These are phyloP conservation scores for Turdus rufiventris DNA, from an alignment of 2,113 vertebrate genomes.

Conservation along the genomic window DNA sequence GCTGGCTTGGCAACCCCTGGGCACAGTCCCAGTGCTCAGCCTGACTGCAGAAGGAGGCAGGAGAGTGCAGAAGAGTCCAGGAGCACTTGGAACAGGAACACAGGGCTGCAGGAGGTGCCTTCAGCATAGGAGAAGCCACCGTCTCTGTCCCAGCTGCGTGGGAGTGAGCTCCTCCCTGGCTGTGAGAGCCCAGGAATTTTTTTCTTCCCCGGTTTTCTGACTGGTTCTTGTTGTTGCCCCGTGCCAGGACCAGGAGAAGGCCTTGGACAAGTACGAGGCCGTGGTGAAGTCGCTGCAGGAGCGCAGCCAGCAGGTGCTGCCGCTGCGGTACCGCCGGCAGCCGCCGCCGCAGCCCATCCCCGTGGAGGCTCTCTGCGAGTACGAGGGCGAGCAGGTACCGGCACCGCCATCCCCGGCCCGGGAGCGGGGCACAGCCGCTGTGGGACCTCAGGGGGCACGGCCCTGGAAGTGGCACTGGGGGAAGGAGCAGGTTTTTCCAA, in stretches of 20 bases:
- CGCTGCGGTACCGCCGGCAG: slow-evolving; percentile 83
- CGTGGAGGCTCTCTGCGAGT: slow-evolving; percentile 91
- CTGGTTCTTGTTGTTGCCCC: neutral
- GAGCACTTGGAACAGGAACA: neutral
- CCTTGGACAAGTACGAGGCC: slow-evolving; percentile 84
- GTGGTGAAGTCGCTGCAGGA: slow-evolving; percentile 84
- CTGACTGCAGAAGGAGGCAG: neutral
- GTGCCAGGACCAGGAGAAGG: slow-evolving; percentile 89
- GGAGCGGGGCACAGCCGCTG: rapidly evolving
- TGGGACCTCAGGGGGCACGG: rapidly evolving
- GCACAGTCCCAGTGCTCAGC: neutral
- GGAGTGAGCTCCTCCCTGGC: neutral
- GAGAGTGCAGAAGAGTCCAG: neutral
- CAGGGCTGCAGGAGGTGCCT: neutral
- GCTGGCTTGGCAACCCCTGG: rapidly evolving
- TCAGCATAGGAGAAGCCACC: neutral
- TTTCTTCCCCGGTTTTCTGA: rapidly evolving
- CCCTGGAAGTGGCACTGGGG: neutral
- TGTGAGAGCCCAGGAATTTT: neutral
- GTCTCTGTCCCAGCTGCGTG: rapidly evolving
- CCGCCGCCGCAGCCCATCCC: slow-evolving; percentile 79
- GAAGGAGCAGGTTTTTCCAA: neutral
- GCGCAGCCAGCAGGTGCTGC: slow-evolving; percentile 84
- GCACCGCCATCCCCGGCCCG: rapidly evolving
- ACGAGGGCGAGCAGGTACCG: slow-evolving; percentile 83